These are phyloP conservation scores for Cricetomys ansorgei DNA, from an alignment of 2,113 vertebrate genomes.

Conservation along the genomic window DNA sequence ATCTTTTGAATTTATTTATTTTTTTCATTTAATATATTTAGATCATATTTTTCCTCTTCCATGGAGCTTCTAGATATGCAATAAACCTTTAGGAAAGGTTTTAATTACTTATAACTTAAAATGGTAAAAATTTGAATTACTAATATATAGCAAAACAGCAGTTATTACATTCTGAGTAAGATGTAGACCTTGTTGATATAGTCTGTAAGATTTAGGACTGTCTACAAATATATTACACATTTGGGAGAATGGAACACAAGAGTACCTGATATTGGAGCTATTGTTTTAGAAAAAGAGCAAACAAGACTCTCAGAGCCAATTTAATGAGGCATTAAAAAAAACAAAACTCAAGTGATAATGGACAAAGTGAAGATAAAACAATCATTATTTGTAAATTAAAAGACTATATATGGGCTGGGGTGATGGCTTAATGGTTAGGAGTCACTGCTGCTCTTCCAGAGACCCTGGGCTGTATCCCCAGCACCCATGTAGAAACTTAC, in stretches of 20 bases:
- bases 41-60: neutral
- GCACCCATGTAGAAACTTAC: neutral
- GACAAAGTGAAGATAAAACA: slow-evolving; percentile 43
- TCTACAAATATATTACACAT: neutral
- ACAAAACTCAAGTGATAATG: slow-evolving; percentile 29
- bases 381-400: slow-evolving; percentile 59
- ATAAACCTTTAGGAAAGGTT: neutral
- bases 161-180: neutral
- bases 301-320: slow-evolving; percentile 40
- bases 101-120: slow-evolving; percentile 12
- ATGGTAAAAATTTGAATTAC: neutral
- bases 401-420: neutral
- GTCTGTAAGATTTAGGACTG: neutral
- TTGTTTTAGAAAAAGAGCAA: slow-evolving; percentile 43
- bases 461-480: neutral
- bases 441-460: neutral
- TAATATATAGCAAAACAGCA: neutral
- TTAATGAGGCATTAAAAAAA: slow-evolving; percentile 62
- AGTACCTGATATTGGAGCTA: neutral
- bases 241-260: slow-evolving; percentile 14
- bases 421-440: neutral
- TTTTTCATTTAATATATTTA: neutral
- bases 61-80: neutral
- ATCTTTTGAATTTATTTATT: neutral
- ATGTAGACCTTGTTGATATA: neutral